These are phyloP conservation scores for Columba guinea DNA, from an alignment of 2,797 vertebrate genomes.

Conservation along the genomic window DNA sequence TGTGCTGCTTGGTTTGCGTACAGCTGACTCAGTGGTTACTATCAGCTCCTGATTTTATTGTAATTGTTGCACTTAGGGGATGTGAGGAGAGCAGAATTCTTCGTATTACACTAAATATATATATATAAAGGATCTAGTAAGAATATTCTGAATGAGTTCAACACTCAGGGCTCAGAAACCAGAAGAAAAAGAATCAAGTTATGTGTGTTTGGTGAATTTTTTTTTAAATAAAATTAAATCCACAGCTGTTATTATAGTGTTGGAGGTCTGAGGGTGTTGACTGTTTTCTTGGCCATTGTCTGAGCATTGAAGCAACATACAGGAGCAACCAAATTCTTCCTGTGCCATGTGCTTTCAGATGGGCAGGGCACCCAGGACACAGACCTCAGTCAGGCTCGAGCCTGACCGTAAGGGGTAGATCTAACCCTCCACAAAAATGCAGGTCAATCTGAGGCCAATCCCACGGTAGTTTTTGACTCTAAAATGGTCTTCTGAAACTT, in stretches of 20 bases:
- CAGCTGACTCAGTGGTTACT: not conserved
- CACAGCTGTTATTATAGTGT: not conserved
- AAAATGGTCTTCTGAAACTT: not conserved
- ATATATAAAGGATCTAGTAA: not conserved
- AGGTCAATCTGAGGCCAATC: not conserved
- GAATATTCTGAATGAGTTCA: not conserved
- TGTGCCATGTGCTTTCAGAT: not conserved
- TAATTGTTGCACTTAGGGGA: not conserved
- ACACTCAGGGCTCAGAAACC: not conserved
- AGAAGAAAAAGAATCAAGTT: not conserved
- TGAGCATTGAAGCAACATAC: not conserved
- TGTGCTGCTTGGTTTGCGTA: not conserved
- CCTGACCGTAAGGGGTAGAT: not conserved
- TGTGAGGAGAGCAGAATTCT: not conserved
- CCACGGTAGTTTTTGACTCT: not conserved
- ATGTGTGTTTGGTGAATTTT: fast-evolving
- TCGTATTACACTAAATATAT: not conserved
- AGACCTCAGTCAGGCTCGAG: fast-evolving
- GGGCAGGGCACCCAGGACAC: not conserved
- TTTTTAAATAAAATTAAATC: not conserved
- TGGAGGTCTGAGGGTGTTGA: not conserved
- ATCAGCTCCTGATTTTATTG: not conserved
- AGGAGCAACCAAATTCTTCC: not conserved
- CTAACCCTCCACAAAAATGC: not conserved
- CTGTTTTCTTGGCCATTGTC: not conserved